Percentiles rank a stretch among this genome's conserved stretches.
Conservation (phyloP, 2,113 vertebrate genomes). For the Cyphomyrus discorhynchus region DNA sequence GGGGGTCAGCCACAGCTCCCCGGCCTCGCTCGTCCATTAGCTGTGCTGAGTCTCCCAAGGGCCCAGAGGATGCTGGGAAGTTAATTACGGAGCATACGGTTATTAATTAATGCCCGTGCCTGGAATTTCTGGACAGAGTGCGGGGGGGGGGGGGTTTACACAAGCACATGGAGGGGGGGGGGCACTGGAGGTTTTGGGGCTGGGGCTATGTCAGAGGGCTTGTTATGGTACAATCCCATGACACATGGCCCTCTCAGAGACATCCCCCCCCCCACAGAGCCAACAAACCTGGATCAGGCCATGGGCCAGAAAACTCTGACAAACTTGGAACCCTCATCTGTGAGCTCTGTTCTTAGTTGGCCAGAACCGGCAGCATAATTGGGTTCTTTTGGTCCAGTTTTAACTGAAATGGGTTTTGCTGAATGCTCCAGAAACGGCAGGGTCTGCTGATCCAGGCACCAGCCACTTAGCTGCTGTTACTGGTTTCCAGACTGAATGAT, state of each 20-base stretch:
- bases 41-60: conserved; percentile 44
- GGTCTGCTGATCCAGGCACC: not conserved
- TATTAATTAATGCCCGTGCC: conserved; percentile 56
- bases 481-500: not conserved
- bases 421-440: not conserved
- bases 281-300: not conserved
- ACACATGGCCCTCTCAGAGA: not conserved
- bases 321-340: not conserved
- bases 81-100: conserved; percentile 61
- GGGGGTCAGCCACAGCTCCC: not conserved
- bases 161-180: not conserved
- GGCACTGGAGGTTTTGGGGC: not conserved
- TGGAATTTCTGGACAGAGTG: not conserved
- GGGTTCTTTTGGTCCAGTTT: not conserved
- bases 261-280: not conserved
- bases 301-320: not conserved
- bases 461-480: not conserved
- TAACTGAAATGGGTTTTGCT: not conserved
- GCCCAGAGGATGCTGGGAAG: conserved; percentile 45
- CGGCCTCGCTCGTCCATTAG: conserved; percentile 41
- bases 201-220: not conserved
- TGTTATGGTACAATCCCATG: not conserved
- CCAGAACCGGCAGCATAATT: not conserved
- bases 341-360: not conserved
- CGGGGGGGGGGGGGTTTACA: not conserved